phyloP scores from a whole-genome alignment of 2,888 invertebrate genomes.

The Cremastobaeus sp. region DNA sequence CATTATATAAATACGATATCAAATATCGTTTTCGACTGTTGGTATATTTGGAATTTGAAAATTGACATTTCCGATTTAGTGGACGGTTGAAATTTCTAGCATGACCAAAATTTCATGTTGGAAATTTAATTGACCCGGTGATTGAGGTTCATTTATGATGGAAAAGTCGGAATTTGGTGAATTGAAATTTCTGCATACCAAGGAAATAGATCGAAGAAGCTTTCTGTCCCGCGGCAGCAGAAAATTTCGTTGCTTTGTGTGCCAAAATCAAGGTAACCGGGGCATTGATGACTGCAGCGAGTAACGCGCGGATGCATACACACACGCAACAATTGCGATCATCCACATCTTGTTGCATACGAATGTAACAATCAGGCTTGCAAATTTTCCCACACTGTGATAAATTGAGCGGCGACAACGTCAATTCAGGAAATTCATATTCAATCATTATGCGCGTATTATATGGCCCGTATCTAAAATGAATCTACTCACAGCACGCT shows the following conservation, averaged over 20 bases:
- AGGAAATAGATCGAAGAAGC: slow-evolving; percentile 45
- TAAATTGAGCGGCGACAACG: slow-evolving; percentile 29
- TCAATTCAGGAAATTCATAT: slow-evolving; percentile 33
- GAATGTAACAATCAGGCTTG: slow-evolving; percentile 30
- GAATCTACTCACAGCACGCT: background rate
- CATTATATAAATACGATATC: too few relatives aligned
- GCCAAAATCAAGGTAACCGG: slow-evolving; percentile 43
- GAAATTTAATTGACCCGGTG: too few relatives aligned
- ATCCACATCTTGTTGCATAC: slow-evolving; percentile 27
- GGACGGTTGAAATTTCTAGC: too few relatives aligned
- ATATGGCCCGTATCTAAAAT: slow-evolving; percentile 22
- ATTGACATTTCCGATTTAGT: too few relatives aligned
- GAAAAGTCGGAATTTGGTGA: too few relatives aligned
- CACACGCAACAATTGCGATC: slow-evolving; percentile 21
- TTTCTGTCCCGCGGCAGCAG: slow-evolving; percentile 41
- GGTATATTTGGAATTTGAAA: too few relatives aligned
- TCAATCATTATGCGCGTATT: slow-evolving; percentile 17
- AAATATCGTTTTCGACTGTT: too few relatives aligned
- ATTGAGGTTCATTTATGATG: too few relatives aligned
- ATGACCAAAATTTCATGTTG: too few relatives aligned
- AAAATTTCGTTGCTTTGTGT: slow-evolving; percentile 48
- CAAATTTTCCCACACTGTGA: slow-evolving; percentile 28
- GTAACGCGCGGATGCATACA: slow-evolving; percentile 4
- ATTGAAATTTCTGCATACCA: too few relatives aligned
- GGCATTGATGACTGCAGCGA: slow-evolving; percentile 40